phyloP scores from a whole-genome alignment of 2,113 vertebrate genomes.

The Neogale vison region DNA sequence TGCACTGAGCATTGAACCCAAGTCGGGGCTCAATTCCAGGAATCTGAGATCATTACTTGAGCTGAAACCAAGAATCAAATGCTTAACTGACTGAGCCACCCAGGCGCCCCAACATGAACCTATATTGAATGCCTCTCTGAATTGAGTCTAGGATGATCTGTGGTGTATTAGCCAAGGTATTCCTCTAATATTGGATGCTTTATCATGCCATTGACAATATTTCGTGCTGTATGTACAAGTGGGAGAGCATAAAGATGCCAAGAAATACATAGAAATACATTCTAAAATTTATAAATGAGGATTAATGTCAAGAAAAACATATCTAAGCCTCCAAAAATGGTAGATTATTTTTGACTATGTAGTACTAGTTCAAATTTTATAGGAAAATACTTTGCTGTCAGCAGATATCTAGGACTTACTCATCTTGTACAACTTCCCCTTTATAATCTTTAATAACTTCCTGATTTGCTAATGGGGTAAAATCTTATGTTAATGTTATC shows the following conservation, averaged over 20 bases:
- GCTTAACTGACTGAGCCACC: background rate
- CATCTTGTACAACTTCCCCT: background rate
- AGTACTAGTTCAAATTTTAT: background rate
- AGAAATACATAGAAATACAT: background rate
- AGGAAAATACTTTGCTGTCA: background rate
- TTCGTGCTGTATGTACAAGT: background rate
- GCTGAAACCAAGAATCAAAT: background rate
- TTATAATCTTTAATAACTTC: background rate
- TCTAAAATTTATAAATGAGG: background rate
- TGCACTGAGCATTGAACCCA: background rate
- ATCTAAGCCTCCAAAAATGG: background rate
- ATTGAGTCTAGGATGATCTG: background rate
- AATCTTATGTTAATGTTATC: background rate
- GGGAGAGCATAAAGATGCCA: background rate
- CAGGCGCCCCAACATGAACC: background rate
- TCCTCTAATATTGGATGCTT: background rate
- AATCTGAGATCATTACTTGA: background rate
- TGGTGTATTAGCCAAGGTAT: background rate
- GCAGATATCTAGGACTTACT: background rate
- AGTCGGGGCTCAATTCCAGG: background rate
- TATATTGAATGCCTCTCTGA: background rate
- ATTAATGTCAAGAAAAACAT: background rate
- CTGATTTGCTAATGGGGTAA: background rate
- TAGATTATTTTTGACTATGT: background rate
- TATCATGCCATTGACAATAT: background rate